phyloP scores from a whole-genome alignment of 2,797 vertebrate genomes.

The Cryptoblepharus egeriae region DNA sequence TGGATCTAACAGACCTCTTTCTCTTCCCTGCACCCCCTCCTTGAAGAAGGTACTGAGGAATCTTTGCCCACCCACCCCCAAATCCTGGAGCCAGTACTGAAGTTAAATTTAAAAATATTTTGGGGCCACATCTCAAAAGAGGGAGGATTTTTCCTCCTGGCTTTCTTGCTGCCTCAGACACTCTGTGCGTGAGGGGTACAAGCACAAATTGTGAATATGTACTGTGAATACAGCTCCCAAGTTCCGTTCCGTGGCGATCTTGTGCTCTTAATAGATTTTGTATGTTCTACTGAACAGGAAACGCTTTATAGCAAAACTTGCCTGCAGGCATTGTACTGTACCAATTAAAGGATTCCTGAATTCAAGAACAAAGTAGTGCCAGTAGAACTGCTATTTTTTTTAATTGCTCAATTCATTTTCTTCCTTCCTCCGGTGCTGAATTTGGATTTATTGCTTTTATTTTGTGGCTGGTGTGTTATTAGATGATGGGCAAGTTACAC shows the following conservation, averaged over 20 bases:
- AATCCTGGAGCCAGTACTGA: neutral
- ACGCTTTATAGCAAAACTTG: constrained; percentile 64
- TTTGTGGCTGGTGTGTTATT: constrained; percentile 39
- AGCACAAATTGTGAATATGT: constrained; percentile 9
- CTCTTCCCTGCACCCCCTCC: too few species aligned
- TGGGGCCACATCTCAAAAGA: neutral
- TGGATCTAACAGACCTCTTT: too few species aligned
- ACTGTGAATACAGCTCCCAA: constrained; percentile 39
- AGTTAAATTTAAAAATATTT: neutral
- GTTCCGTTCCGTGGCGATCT: constrained; percentile 46
- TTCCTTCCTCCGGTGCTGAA: constrained; percentile 58
- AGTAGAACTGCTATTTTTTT: constrained; percentile 54
- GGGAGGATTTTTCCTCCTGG: neutral
- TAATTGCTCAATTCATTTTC: constrained; percentile 60
- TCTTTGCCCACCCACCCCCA: neutral
- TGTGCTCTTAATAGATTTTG: constrained; percentile 51
- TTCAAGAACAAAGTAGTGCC: constrained; percentile 63
- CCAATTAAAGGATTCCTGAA: constrained; percentile 65
- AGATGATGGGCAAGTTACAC: neutral
- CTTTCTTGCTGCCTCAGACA: neutral
- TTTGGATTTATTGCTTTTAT: constrained; percentile 54
- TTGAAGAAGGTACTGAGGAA: neutral
- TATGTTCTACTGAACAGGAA: constrained; percentile 66
- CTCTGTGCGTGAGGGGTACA: neutral
- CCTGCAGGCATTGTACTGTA: constrained; percentile 65